These are phyloP conservation scores for Philereme vetulata DNA, from an alignment of 2,888 invertebrate genomes.

Conservation along the genomic window DNA sequence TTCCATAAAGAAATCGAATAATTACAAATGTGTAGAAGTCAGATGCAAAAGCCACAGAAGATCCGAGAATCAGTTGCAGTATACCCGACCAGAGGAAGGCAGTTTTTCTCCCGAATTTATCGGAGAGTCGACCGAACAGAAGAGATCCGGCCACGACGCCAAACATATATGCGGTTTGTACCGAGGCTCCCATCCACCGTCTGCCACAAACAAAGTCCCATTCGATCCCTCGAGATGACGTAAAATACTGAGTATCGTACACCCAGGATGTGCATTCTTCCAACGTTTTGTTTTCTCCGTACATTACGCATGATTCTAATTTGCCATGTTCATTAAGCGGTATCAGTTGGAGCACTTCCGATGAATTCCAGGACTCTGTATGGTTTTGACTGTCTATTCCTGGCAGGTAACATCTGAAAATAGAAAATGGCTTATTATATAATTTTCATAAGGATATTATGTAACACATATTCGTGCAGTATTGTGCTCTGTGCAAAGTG, in stretches of 20 bases:
- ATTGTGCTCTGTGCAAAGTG: slow-evolving; percentile 28
- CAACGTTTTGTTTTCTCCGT: slow-evolving; percentile 65
- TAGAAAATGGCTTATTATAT: slow-evolving; percentile 20
- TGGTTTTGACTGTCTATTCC: slow-evolving; percentile 81
- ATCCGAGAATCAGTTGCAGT: slow-evolving; percentile 87
- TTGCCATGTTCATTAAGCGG: slow-evolving; percentile 83
- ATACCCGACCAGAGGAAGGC: slow-evolving; percentile 91
- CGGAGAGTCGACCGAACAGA: slow-evolving; percentile 90
- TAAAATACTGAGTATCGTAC: slow-evolving; percentile 89
- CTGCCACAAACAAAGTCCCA: slow-evolving; percentile 92
- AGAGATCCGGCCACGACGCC: slow-evolving; percentile 93
- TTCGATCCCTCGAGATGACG: slow-evolving; percentile 90
- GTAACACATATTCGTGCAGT: slow-evolving; percentile 37
- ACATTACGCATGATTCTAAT: slow-evolving; percentile 86
- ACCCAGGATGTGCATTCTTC: slow-evolving; percentile 83
- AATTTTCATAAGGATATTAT: slow-evolving; percentile 22
- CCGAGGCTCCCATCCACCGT: slow-evolving; percentile 92
- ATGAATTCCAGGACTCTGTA: slow-evolving; percentile 81
- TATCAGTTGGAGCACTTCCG: slow-evolving; percentile 79
- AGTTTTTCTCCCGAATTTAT: slow-evolving; percentile 91
- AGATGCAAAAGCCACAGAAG: slow-evolving; percentile 89
- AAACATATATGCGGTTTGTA: slow-evolving; percentile 92
- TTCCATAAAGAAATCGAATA: slow-evolving; percentile 89
- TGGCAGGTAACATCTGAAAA: slow-evolving; percentile 84
- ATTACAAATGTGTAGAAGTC: slow-evolving; percentile 88